Evolutionary conservation across 2,888 invertebrate genomes (phyloP).

Genomic region (Pachydiplax longipennis): DNA sequence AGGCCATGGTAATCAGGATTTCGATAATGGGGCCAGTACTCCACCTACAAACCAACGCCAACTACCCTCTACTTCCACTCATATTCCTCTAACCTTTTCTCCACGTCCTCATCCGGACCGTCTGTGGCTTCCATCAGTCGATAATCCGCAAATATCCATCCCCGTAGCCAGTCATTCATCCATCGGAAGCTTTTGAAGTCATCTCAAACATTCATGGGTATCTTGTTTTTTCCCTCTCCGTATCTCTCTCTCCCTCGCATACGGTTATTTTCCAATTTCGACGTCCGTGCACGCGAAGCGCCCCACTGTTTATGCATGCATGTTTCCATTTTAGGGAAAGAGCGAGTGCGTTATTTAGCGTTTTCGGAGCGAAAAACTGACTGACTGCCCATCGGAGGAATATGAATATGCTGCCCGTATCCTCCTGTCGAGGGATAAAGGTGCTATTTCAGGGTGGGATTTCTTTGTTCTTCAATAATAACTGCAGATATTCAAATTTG

Average conservation of each 20-base stretch:
- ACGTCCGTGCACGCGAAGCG: background rate
- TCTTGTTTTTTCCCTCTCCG: background rate
- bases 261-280: background rate
- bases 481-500: too few species aligned
- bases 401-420: background rate
- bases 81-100: background rate
- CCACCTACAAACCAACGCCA: too few species aligned
- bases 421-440: too few species aligned
- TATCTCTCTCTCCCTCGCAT: background rate
- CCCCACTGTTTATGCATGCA: constrained; percentile 19
- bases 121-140: constrained; percentile 4
- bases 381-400: background rate
- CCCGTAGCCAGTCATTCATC: constrained; percentile 16
- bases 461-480: too few species aligned
- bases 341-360: constrained; percentile 2
- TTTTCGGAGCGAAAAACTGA: background rate
- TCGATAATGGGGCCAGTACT: too few species aligned
- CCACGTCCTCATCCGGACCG: background rate
- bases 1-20: too few species aligned
- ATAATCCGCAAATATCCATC: background rate
- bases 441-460: too few species aligned
- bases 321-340: constrained; percentile 21
- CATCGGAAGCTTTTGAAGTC: constrained; percentile 36
- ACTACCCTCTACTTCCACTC: background rate
- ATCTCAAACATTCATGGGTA: constrained; percentile 20